A percentile compares a stretch with the other conserved stretches of the same genome.
Conservation (phyloP, 2,113 vertebrate species). For the Chaetura pelagica region DNA sequence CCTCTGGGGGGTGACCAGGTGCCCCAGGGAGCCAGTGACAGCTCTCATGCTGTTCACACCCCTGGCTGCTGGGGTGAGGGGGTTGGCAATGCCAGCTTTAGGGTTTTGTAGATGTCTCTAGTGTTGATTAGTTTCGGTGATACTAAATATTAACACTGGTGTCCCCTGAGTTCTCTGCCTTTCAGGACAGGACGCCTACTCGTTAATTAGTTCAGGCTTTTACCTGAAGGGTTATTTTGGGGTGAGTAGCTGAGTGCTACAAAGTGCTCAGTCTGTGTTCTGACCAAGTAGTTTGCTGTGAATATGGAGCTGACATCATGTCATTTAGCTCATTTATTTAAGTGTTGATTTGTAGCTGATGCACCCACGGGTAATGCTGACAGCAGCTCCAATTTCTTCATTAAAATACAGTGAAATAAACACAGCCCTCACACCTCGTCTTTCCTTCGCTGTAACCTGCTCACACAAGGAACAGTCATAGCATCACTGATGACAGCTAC, state of each 20-base stretch:
- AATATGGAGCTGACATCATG: slow-evolving; percentile 30
- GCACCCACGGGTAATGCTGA: slow-evolving; percentile 61
- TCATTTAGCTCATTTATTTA: slow-evolving; percentile 66
- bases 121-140: background rate
- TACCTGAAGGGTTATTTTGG: slow-evolving; percentile 30
- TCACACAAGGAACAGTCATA: slow-evolving; percentile 41
- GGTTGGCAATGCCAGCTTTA: background rate
- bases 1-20: accelerated
- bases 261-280: slow-evolving; percentile 34
- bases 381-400: slow-evolving; percentile 64
- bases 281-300: slow-evolving; percentile 37
- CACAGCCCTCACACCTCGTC: slow-evolving; percentile 60
- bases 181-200: slow-evolving; percentile 32
- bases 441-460: slow-evolving; percentile 48
- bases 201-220: slow-evolving; percentile 42
- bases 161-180: slow-evolving; percentile 25
- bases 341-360: slow-evolving; percentile 64
- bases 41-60: background rate
- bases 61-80: accelerated
- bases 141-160: slow-evolving; percentile 8
- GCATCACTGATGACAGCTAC: slow-evolving; percentile 35
- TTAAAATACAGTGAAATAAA: slow-evolving; percentile 67
- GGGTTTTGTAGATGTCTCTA: background rate
- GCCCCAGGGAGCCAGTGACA: background rate
- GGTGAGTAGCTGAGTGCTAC: background rate